These are phyloP conservation scores for Cheilosia grossa DNA, from an alignment of 2,888 invertebrate species.

Conservation along the genomic window DNA sequence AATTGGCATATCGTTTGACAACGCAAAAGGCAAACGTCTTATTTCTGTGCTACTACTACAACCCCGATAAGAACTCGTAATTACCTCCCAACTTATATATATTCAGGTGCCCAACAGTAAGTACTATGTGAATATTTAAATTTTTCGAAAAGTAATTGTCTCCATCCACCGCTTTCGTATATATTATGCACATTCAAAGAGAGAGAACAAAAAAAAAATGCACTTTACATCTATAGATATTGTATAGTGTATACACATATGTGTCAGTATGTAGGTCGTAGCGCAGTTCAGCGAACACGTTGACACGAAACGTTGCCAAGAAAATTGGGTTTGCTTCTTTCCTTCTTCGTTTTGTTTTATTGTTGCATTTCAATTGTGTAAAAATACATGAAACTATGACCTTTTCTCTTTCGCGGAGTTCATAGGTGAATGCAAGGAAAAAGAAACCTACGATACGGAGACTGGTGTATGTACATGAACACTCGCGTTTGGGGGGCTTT, in stretches of 20 bases:
- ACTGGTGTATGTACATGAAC: too few species aligned
- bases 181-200: background rate
- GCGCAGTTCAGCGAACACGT: conserved; percentile 44
- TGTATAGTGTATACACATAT: background rate
- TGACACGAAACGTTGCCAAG: conserved; percentile 52
- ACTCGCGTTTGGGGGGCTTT: too few species aligned
- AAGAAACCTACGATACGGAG: background rate
- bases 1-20: too few species aligned
- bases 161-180: background rate
- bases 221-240: background rate
- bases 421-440: conserved; percentile 10
- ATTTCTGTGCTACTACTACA: too few species aligned
- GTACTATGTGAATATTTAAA: background rate
- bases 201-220: conserved; percentile 1
- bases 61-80: too few species aligned
- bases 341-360: conserved; percentile 7
- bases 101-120: too few species aligned
- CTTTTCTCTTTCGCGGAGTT: conserved; percentile 33
- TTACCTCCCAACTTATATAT: too few species aligned
- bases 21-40: too few species aligned
- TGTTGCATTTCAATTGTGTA: conserved; percentile 35
- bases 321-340: conserved; percentile 47
- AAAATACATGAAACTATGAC: conserved; percentile 43
- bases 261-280: conserved; percentile 27
- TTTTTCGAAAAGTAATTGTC: conserved; percentile 3